A percentile compares a stretch with the other conserved stretches of the same genome.
phyloP scores from a whole-genome alignment of 2,888 invertebrate genomes.

The Stegana nigrithorax region DNA sequence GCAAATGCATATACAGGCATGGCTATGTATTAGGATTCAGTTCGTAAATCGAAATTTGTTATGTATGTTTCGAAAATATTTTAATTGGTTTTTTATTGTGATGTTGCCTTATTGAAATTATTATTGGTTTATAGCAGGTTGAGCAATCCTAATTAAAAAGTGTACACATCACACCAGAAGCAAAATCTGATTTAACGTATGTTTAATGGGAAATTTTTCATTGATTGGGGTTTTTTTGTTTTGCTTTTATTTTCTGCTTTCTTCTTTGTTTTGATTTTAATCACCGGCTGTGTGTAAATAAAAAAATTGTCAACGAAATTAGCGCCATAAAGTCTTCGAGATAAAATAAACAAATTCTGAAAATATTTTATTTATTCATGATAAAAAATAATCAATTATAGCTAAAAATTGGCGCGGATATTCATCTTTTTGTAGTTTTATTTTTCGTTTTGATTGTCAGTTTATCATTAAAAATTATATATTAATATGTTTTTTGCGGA shows the following conservation, averaged over 20 bases:
- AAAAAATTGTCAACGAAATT: slow-evolving; percentile 39
- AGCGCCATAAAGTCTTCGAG: slow-evolving; percentile 32
- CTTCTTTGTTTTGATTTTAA: not conserved
- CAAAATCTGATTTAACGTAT: not conserved
- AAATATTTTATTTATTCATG: not conserved
- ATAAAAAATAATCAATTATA: not conserved
- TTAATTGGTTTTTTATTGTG: not conserved
- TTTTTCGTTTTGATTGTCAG: not conserved
- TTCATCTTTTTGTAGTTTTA: not conserved
- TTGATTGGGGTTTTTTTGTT: not conserved
- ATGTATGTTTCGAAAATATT: not conserved
- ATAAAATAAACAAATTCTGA: not conserved
- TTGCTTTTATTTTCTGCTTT: not conserved
- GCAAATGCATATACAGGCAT: not conserved
- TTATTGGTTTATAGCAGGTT: not conserved
- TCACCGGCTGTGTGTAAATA: not conserved
- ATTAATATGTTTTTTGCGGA: not conserved
- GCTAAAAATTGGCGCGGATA: not conserved
- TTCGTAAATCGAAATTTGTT: not conserved
- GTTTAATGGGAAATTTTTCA: not conserved
- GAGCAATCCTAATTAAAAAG: no score
- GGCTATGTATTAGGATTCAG: no score
- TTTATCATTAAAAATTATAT: not conserved
- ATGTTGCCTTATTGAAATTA: not conserved
- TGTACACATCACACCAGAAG: not conserved